A percentile compares a stretch with the other conserved stretches of the same genome.
Evolutionary conservation across 2,113 vertebrate genomes (phyloP).

Genomic region (Hippocampus guttulatus): DNA sequence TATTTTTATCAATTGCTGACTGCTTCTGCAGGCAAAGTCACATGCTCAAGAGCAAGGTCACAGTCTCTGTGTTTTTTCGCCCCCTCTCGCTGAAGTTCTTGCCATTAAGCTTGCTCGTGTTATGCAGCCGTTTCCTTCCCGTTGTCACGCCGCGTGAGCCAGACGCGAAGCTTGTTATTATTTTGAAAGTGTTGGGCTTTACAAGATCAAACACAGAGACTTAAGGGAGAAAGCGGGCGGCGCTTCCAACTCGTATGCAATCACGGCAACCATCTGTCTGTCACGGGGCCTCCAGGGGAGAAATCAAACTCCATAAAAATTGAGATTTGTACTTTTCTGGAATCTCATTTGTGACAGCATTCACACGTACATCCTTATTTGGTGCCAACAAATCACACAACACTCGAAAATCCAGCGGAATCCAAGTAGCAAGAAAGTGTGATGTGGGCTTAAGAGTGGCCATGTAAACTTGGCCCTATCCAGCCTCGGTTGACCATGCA

Average conservation of each 20-base stretch:
- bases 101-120: conserved; percentile 44
- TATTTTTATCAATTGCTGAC: background rate
- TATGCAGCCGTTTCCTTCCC: conserved; percentile 43
- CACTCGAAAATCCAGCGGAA: conserved; percentile 27
- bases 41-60: conserved; percentile 31
- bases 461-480: conserved; percentile 4
- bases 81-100: conserved; percentile 36
- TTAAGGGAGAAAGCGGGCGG: conserved; percentile 51
- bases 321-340: conserved; percentile 41
- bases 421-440: conserved; percentile 32
- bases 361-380: conserved; percentile 17
- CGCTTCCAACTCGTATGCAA: conserved; percentile 42
- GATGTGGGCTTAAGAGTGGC: conserved; percentile 30
- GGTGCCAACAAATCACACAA: conserved; percentile 36
- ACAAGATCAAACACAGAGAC: conserved; percentile 54
- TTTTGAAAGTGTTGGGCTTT: conserved; percentile 57
- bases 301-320: conserved; percentile 54
- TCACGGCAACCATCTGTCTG: conserved; percentile 63
- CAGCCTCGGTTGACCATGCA: conserved; percentile 42
- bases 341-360: conserved; percentile 28
- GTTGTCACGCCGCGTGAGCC: conserved; percentile 50
- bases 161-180: conserved; percentile 43
- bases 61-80: conserved; percentile 21
- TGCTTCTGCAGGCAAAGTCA: conserved; percentile 22
- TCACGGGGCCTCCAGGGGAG: conserved; percentile 44